Evolutionary conservation across 2,888 invertebrate species (phyloP), one percentile per base, ranked within the genome.

Genomic region (Ceramica pisi): DNA sequence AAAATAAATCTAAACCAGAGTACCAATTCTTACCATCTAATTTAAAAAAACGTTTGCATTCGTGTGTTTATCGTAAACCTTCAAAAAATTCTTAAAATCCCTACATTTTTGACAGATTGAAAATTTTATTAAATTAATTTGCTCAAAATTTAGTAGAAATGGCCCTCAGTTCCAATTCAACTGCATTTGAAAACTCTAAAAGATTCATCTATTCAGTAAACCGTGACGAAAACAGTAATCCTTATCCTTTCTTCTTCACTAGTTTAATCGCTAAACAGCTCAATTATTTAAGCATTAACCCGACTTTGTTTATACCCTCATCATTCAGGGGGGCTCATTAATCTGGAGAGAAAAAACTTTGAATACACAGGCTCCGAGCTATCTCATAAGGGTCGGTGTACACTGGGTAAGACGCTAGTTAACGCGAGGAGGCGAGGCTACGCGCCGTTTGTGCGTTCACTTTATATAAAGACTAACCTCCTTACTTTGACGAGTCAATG

Each of bases 321-420:
- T 78, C 81, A 81, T 76, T 82, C 81, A 71, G 57, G 66, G 57
- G 69, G 61, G 55, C 73, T 82, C 79, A 84, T 78, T 84, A 75
- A 84, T 82, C 76, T 78, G 70, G 10, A 79, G 51, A 68, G 56
- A 77, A 84, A 83, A 82, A 73, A 79, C 71, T 75, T 81, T 79
- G 70, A 81, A 83, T 80, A 83, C 79, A 83, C 75, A 75, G 63
- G 73, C 75, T 75, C 57, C 46, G 48, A 68, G 65, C 70, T 71
- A 72, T 71, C 70, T 31, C 23, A 12, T 62, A 66, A 82, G 51
- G 80, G 23, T 23, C 38, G 9, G 5, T 73, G 80, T 21, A 48
- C 55, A 78, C 5, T 68, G 16, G 19, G n/a, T 8, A 16, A 19
- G 16, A 56, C 44, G 35, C 19, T 19, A 31, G 2, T 23, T 31